Base-by-base conservation (phyloP, 2,888 invertebrate genomes). In the Exocentrus adspersus region DNA sequence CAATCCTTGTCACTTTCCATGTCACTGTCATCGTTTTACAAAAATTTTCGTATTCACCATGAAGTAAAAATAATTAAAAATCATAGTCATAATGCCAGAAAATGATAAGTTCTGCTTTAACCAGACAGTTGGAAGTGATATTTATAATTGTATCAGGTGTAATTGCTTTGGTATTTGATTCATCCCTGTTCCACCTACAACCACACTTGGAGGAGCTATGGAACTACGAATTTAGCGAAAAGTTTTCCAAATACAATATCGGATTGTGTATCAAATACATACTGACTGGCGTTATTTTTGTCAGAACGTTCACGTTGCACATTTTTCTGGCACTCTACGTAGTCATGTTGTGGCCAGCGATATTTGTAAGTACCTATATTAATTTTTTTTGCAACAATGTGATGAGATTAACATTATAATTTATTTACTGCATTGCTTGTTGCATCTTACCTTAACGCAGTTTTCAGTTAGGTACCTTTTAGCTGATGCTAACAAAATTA, bases 121-220 rank as follows among this genome's bases (percentile, higher is more conserved):
- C 81, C 60, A 75, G 84, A 72, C 85, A 86, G 71, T 81, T 84
- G 0, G 87, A 87, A 75, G 81, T 86, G 1, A 82, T 87, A 65
- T 69, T 86, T 58, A 84, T 86, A 82, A 84, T 85, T 2, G 67
- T 86, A n/a, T 69, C 86, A 48, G 87, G 87, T 30, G 82, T 87
- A 21, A 70, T 85, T 66, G 78, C 84, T 50, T 85, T 85, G 1
- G 84, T 86, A 56, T 85, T 86, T 67, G 87, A 87, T 72, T 85
- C 85, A 9, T 86, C 86, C 1, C 81, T 86, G 62, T 85, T 87
- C 75, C 84, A 85, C 79, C 83, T 87, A 50, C 85, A 85, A 71
- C 81, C 84, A 60, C 86, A 87, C 79, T 79, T 87, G 65, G 84
- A 85, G 75, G 84, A 86, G 84, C 84, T 87, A 64, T 87, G 87